Evolutionary conservation across 2,797 vertebrate species (phyloP), one percentile per base, ranked within the genome.

Genomic region (Paguma larvata): DNA sequence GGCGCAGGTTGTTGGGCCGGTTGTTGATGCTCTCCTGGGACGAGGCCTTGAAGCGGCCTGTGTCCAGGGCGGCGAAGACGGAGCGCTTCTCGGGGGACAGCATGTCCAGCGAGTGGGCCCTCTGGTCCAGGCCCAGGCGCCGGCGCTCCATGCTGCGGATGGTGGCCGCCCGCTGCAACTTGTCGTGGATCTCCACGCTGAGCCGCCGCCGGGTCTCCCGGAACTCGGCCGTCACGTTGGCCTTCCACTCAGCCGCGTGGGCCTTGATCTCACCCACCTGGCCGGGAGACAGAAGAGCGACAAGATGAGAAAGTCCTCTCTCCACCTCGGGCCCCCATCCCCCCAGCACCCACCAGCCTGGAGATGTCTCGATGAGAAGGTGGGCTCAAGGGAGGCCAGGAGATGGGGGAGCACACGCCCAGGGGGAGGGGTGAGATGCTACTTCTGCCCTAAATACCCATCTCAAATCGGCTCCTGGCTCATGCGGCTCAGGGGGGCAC

Each of bases 211-310:
- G 98, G 0, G 99, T 99, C 98, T 99, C 99, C 75, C 99, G 99
- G 96, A 99, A 99, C 98, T 99, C 99, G 0, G 99, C 99, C 0
- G 99, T 99, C 48, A 99, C 99, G 0, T 99, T 99, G 6, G 99
- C 99, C 98, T 99, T 99, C 99, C 99, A 99, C 95, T 99, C 99
- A 0, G 99, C 99, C 0, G 99, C 99, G 0, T 99, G 99, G 93
- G 99, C 99, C 98, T 99, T 99, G 97, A 99, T 99, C 98, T 99
- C 99, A n/a, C 99, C 99, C 0, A 99, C 99, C 99, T 99, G 98
- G 72, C n/a, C 23, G 82, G 95, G 82, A 94, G 85, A 97, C 38
- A 73, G 86, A 96, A 34, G 77, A 84, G 80, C n/a, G 19, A 4
- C 30, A 46, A 2, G 3, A 72, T 97, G 93, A 97, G 80, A 79